Percentiles rank a stretch among this genome's conserved stretches.
phyloP scores from a whole-genome alignment of 2,797 vertebrate genomes.

The Spinus pinus region DNA sequence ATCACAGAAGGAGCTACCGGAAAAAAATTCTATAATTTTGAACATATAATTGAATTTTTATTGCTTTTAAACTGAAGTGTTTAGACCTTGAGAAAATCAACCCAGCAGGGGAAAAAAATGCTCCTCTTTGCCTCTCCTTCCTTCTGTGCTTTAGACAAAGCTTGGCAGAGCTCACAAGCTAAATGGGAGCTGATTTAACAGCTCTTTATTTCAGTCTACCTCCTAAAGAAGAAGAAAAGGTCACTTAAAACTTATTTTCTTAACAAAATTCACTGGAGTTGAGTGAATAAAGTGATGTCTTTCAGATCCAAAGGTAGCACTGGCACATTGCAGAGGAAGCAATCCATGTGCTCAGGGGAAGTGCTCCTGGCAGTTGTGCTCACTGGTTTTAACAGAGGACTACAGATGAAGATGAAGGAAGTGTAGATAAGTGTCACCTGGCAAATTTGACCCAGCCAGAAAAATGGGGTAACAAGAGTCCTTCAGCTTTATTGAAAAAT shows the following conservation, averaged over 20 bases:
- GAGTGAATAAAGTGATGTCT: neutral
- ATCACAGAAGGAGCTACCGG: constrained; percentile 61
- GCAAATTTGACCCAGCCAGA: neutral
- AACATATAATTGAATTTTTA: constrained; percentile 61
- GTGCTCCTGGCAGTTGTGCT: neutral
- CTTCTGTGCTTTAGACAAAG: constrained; percentile 46
- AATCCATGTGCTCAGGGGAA: neutral
- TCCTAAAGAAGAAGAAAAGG: constrained; percentile 20
- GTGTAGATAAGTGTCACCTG: neutral
- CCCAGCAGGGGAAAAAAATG: constrained; percentile 1
- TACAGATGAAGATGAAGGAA: neutral
- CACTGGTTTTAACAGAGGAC: neutral
- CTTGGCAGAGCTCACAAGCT: constrained; percentile 17
- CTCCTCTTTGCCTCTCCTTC: constrained; percentile 1
- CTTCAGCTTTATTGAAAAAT: neutral
- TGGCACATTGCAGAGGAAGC: neutral
- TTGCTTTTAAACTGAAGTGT: constrained; percentile 60
- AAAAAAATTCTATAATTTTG: constrained; percentile 67
- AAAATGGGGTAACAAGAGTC: neutral
- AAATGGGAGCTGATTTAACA: constrained; percentile 21
- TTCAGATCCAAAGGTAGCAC: neutral
- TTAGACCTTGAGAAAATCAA: constrained; percentile 59
- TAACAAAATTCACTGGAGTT: neutral
- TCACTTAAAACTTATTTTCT: neutral
- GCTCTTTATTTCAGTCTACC: constrained; percentile 3